phyloP scores from a whole-genome alignment of 2,797 vertebrate genomes.

The Sebastes kiyomatsui region DNA sequence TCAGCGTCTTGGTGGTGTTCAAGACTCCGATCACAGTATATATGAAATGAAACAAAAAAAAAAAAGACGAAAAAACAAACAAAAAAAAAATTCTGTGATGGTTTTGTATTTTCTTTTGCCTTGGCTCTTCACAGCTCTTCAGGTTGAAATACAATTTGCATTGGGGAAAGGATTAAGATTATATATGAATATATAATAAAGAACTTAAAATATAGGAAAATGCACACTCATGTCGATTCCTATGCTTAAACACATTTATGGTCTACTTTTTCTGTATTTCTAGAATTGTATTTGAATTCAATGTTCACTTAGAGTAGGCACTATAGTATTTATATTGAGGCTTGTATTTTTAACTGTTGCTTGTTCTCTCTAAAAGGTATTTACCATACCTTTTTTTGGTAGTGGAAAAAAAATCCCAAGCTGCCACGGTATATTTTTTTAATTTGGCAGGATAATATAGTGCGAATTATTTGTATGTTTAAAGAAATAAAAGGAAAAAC shows the following conservation, averaged over 20 bases:
- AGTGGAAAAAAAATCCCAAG: constrained; percentile 98
- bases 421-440: constrained; percentile 99
- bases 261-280: constrained; percentile 99
- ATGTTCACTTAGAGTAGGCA: constrained; percentile 99
- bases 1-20: constrained; percentile 95
- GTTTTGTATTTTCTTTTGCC: constrained; percentile 92
- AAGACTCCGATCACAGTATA: constrained; percentile 90
- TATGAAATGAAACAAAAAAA: constrained; percentile 73
- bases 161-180: constrained; percentile 98
- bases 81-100: constrained; percentile 86
- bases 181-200: constrained; percentile 90
- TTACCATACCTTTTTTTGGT: constrained; percentile 97
- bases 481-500: constrained; percentile 90
- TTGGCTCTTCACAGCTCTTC: constrained; percentile 98
- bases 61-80: constrained; percentile 58
- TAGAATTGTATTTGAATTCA: constrained; percentile 99
- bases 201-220: constrained; percentile 99
- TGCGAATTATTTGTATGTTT: constrained; percentile 99
- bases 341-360: constrained; percentile 99
- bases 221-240: constrained; percentile 99
- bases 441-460: constrained; percentile 99
- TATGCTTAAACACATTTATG: constrained; percentile 99
- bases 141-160: constrained; percentile 99
- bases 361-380: constrained; percentile 99
- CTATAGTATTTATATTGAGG: constrained; percentile 99